A percentile compares a stretch with the other conserved stretches of the same genome.
phyloP scores from a whole-genome alignment of 2,797 vertebrate genomes.

The Megaceryle alcyon region DNA sequence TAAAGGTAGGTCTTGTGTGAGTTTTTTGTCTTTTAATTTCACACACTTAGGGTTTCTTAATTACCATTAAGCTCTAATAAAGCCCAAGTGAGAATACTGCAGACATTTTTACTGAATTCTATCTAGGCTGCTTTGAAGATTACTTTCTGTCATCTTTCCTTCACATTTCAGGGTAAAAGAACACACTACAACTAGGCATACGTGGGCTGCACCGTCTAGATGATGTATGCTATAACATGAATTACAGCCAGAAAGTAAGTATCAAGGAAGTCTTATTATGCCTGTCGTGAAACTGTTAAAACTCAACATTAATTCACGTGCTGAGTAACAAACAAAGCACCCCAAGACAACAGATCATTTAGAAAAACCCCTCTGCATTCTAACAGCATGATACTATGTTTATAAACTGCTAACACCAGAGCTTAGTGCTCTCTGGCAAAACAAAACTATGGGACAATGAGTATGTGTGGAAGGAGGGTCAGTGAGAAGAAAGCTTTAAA shows the following conservation, averaged over 20 bases:
- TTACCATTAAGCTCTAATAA: constrained; percentile 62
- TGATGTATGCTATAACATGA: background rate
- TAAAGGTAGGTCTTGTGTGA: background rate
- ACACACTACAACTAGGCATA: background rate
- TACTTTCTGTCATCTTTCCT: constrained; percentile 8
- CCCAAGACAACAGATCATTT: background rate
- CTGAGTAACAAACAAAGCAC: background rate
- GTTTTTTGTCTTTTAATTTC: constrained; percentile 1
- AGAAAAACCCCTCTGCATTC: background rate
- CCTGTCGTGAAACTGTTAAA: background rate
- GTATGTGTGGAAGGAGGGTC: background rate
- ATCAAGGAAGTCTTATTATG: background rate
- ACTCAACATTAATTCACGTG: background rate
- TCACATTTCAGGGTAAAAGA: constrained; percentile 5
- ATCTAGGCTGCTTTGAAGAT: constrained; percentile 39
- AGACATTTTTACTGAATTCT: constrained; percentile 31
- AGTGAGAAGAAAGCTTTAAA: background rate
- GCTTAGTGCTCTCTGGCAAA: background rate
- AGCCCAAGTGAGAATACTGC: constrained; percentile 43
- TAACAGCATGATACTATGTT: background rate
- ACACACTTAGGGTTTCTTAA: constrained; percentile 56
- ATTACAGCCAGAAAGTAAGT: background rate
- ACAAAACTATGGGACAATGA: background rate
- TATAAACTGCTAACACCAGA: background rate
- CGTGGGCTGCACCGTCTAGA: background rate